phyloP scores from a whole-genome alignment of 2,888 invertebrate species.

The Cephus pulcher region DNA sequence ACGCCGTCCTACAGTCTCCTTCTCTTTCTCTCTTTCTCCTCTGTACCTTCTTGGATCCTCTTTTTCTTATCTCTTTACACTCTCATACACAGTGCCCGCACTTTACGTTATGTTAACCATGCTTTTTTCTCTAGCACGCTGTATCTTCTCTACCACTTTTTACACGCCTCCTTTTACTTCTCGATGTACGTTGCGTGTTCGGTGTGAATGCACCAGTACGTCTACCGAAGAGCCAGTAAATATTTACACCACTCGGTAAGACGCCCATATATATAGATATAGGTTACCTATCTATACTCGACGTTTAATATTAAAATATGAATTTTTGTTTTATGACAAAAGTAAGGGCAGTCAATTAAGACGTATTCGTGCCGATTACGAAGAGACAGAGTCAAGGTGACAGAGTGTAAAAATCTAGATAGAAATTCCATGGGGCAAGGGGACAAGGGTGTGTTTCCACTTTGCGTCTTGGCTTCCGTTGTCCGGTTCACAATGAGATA shows the following conservation, averaged over 20 bases:
- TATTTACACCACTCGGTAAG: neutral
- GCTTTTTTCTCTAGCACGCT: neutral
- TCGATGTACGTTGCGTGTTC: neutral
- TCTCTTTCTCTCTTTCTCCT: slow-evolving; percentile 18
- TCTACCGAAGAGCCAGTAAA: neutral
- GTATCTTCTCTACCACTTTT: neutral
- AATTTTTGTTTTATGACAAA: neutral
- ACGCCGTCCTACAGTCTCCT: slow-evolving; percentile 11
- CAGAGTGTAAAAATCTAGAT: neutral
- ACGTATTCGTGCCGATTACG: neutral
- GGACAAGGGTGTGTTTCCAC: slow-evolving; percentile 3
- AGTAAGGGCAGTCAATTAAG: neutral
- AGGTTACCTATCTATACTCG: too few species aligned
- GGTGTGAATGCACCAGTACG: neutral
- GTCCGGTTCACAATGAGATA: slow-evolving; percentile 58
- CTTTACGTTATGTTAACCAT: neutral
- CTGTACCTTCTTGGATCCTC: slow-evolving; percentile 14
- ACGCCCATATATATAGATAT: neutral
- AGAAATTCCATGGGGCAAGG: slow-evolving; percentile 1
- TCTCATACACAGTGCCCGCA: neutral
- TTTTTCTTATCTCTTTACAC: slow-evolving; percentile 21
- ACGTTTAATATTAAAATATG: neutral
- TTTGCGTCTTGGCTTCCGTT: slow-evolving; percentile 3
- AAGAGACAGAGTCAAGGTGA: neutral
- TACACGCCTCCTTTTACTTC: neutral